Evolutionary conservation across 2,113 vertebrate species (phyloP), one percentile per base, ranked within the genome.

Genomic region (Bubo bubo): DNA sequence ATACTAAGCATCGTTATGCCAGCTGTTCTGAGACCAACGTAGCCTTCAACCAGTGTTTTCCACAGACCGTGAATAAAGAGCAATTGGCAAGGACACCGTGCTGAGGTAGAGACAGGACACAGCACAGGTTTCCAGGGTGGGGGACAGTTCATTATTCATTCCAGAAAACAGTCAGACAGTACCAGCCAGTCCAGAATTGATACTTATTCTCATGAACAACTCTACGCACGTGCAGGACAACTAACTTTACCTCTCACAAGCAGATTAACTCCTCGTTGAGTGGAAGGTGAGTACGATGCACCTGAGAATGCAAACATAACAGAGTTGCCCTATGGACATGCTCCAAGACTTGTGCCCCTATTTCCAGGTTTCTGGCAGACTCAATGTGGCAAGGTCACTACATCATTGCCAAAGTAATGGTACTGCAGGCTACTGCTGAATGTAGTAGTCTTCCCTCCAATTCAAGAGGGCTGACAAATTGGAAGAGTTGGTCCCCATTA

Each of bases 401-500:
- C 12, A 12, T 6, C 0, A 0, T 24, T 8, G 11, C 23, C 24
- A 13, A 28, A 66, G 35, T 26, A 34, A 41, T 16, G 16, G 5
- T 12, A 43, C 27, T 35, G 30, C 39, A 76, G 35, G 16, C 2
- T 24, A 73, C 21, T 66, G 37, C 16, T 32, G 27, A 58, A 21
- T 3, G 7, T 4, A 67, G 37, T 4, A 24, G 11, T 2, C 16
- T 23, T 50, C 28, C 12, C 35, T 32, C 8, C 63, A 68, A 24
- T 32, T 26, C 47, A 59, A 63, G 9, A 37, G 21, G 8, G 11
- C 28, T 3, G 0, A 19, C n/a, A 55, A 3, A 27, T 6, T 10
- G 23, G 24, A 21, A 49, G 52, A 62, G 11, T 8, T 62, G 16
- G 7, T 24, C 12, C 16, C 23, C 3, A 1, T 28, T 32, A n/a